phyloP scores from a whole-genome alignment of 2,797 vertebrate genomes.

The Gymnodraco acuticeps region DNA sequence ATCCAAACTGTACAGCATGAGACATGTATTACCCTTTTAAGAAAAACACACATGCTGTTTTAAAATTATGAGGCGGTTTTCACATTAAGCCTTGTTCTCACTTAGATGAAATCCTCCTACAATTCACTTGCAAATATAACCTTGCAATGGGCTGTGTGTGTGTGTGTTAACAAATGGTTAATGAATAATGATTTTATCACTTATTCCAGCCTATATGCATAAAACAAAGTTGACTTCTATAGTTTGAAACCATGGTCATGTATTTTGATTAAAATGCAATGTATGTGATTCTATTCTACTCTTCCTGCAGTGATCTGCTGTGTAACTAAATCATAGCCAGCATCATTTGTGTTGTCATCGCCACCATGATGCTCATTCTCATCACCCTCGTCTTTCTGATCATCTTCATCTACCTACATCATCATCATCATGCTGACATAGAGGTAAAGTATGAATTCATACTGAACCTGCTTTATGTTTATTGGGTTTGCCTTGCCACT shows the following conservation, averaged over 20 bases:
- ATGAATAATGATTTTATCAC: constrained; percentile 58
- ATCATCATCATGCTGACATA: constrained; percentile 35
- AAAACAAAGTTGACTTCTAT: constrained; percentile 38
- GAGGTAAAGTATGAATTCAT: constrained; percentile 67
- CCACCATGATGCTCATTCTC: constrained; percentile 64
- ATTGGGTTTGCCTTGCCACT: neutral
- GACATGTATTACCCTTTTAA: constrained; percentile 2
- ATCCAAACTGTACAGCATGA: constrained; percentile 2
- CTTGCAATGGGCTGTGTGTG: neutral
- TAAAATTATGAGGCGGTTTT: constrained; percentile 36
- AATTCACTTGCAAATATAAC: constrained; percentile 42
- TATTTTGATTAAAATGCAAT: constrained; percentile 50
- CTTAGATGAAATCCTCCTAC: constrained; percentile 24
- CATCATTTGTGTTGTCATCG: constrained; percentile 60
- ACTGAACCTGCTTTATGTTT: neutral
- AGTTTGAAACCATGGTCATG: constrained; percentile 25
- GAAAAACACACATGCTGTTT: constrained; percentile 14
- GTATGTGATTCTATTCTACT: constrained; percentile 57
- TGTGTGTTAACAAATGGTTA: constrained; percentile 32
- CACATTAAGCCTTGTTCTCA: constrained; percentile 32
- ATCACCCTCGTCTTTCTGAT: constrained; percentile 52
- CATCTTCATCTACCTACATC: constrained; percentile 51
- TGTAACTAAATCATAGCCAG: constrained; percentile 48
- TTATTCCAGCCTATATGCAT: constrained; percentile 33
- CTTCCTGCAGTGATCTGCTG: constrained; percentile 63